Conservation (phyloP, 2,888 invertebrate species). For the Diarsia dahlii region DNA sequence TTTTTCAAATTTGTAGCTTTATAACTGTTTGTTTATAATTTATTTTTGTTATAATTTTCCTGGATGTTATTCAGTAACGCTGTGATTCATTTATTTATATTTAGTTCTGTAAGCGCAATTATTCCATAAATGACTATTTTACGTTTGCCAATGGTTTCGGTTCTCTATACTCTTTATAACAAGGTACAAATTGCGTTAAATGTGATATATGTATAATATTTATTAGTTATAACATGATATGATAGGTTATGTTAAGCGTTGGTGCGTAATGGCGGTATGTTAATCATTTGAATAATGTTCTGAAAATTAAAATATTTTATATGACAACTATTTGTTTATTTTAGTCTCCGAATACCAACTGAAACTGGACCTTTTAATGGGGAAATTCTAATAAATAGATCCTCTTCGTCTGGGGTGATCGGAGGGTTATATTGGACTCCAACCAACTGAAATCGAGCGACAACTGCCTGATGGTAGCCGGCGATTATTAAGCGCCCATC, state of each 20-base stretch:
- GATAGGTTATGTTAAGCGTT: conserved; percentile 62
- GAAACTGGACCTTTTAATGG: neutral
- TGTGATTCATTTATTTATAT: conserved; percentile 74
- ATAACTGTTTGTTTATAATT: conserved; percentile 45
- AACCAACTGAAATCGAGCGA: neutral
- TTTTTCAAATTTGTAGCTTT: conserved; percentile 20
- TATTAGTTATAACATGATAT: conserved; percentile 73
- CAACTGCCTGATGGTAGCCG: neutral
- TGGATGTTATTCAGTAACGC: conserved; percentile 69
- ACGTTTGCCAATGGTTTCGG: conserved; percentile 19
- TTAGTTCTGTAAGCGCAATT: conserved; percentile 60
- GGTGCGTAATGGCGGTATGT: conserved; percentile 60
- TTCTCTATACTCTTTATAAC: conserved; percentile 54
- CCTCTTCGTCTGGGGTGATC: neutral
- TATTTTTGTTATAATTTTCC: conserved; percentile 52
- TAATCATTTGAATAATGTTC: conserved; percentile 61
- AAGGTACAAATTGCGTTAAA: conserved; percentile 83
- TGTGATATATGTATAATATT: conserved; percentile 78
- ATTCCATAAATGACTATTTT: conserved; percentile 51
- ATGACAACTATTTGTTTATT: conserved; percentile 41
- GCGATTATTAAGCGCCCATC: neutral
- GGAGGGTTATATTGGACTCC: neutral
- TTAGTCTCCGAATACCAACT: neutral
- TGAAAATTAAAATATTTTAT: conserved; percentile 66
- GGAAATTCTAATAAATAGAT: neutral